Evolutionary conservation across 2,797 vertebrate species (phyloP), one percentile per base, ranked within the genome.

Genomic region (Sphenodon punctatus): DNA sequence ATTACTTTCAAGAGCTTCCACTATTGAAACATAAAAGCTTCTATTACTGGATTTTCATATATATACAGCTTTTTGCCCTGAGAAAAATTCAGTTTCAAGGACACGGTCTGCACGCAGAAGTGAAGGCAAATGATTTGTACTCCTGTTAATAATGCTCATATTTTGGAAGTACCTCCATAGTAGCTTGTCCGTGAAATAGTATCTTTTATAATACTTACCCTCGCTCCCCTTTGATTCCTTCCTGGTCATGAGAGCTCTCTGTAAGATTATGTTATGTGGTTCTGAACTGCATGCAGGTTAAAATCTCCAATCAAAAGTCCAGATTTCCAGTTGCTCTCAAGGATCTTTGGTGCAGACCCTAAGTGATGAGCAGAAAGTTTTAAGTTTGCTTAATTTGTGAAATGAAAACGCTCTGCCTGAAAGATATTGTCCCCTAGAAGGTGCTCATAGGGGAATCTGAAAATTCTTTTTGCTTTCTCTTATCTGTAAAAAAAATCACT

Each of bases 211-310:
- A 41, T 42, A 17, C 78, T 84, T 73, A 83, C 16, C 34, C 20
- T 80, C 16, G 79, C 77, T 87, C 75, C 82, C 81, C 49, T 90
- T 78, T 3, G 3, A 67, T 82, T 81, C 41, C 66, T 90, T 12
- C 42, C 36, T 78, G 46, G 64, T 78, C 72, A 39, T 8, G 78
- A 41, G 73, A 81, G 61, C 17, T 25, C 43, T 60, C 23, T 25
- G 17, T 59, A 67, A 65, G 68, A 64, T 17, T 55, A 5, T 2
- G 5, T 36, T 56, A n/a, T 22, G 2, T 77, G n/a, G 27, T 70
- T 86, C 49, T 85, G 32, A 36, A 34, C 10, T 41, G 51, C 58
- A 42, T 20, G 53, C 13, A 58, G 30, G 23, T 38, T 27, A 20
- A 32, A 27, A 64, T 25, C n/a, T 8, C 25, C 25, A 65, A 45